A percentile compares a stretch with the other conserved stretches of the same genome.
Evolutionary conservation across 1,140 invertebrate species (phyloP).

Genomic region (Musca vetustissima): DNA sequence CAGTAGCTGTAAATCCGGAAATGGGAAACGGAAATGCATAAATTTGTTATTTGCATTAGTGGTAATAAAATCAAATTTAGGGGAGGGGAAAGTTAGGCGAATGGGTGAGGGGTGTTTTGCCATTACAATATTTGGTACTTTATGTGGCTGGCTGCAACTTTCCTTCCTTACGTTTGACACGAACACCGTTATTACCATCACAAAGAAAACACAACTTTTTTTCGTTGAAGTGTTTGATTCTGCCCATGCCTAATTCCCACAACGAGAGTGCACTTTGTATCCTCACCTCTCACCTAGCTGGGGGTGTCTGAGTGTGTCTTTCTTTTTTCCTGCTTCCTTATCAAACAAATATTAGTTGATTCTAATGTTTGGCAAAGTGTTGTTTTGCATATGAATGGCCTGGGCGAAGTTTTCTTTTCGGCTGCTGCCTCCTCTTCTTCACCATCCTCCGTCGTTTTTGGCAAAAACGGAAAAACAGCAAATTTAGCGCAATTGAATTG

Average conservation of each 20-base stretch:
- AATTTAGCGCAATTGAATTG: too few species aligned
- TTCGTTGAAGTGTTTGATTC: slow-evolving; percentile 9
- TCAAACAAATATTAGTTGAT: too few species aligned
- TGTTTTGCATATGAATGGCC: too few species aligned
- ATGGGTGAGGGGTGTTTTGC: too few species aligned
- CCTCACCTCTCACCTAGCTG: not conserved
- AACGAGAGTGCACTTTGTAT: not conserved
- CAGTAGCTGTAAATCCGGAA: slow-evolving; percentile 17
- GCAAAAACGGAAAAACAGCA: too few species aligned
- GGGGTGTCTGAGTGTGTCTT: not conserved
- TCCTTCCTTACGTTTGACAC: not conserved
- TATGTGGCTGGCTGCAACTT: not conserved
- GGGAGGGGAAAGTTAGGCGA: too few species aligned
- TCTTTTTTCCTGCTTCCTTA: too few species aligned
- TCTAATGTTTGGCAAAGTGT: too few species aligned
- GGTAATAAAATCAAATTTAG: not conserved
- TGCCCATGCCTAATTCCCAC: not conserved
- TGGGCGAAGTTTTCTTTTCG: too few species aligned
- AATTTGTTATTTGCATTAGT: slow-evolving; percentile 27
- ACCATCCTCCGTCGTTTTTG: too few species aligned
- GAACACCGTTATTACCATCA: not conserved
- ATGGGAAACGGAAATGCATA: slow-evolving; percentile 22
- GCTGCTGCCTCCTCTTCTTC: too few species aligned
- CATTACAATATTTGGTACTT: not conserved
- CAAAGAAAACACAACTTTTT: not conserved